Conservation (phyloP, 2,888 invertebrate species). For the Conops quadrifasciatus region DNA sequence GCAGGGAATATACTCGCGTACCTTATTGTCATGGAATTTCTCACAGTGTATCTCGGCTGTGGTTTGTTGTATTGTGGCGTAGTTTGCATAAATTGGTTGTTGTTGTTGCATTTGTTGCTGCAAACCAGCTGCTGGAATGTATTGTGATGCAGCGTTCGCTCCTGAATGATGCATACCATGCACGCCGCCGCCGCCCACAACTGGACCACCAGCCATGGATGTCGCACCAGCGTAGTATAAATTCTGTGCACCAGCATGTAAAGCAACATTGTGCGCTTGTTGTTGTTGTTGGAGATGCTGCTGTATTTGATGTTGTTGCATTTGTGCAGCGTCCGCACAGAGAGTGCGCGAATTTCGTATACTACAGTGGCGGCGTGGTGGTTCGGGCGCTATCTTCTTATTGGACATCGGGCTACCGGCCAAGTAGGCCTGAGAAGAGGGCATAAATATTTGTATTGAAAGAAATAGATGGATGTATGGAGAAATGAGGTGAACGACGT, state of each 20-base stretch:
- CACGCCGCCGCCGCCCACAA: constrained; percentile 18
- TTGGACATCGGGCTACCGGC: constrained; percentile 78
- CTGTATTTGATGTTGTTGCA: constrained; percentile 45
- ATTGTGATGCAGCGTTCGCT: constrained; percentile 44
- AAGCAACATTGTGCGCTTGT: constrained; percentile 37
- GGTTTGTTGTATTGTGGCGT: constrained; percentile 68
- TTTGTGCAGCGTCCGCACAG: constrained; percentile 46
- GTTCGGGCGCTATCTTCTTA: constrained; percentile 82
- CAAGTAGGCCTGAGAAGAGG: constrained; percentile 66
- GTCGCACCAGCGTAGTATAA: constrained; percentile 43
- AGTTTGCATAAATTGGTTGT: constrained; percentile 65
- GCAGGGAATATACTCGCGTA: constrained; percentile 30
- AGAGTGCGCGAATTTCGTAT: constrained; percentile 61
- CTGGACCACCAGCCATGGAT: constrained; percentile 27
- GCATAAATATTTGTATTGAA: too few relatives aligned
- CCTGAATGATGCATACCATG: constrained; percentile 31
- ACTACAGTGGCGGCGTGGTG: constrained; percentile 77
- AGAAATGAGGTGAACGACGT: background rate
- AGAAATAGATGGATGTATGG: background rate
- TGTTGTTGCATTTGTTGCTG: constrained; percentile 53
- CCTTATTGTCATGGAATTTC: constrained; percentile 65
- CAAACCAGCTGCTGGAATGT: constrained; percentile 49
- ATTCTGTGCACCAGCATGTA: constrained; percentile 45
- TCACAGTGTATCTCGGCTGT: constrained; percentile 70
- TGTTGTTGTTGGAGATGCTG: constrained; percentile 43